phyloP scores from a whole-genome alignment of 2,113 vertebrate genomes.

The Hippocampus abdominalis region DNA sequence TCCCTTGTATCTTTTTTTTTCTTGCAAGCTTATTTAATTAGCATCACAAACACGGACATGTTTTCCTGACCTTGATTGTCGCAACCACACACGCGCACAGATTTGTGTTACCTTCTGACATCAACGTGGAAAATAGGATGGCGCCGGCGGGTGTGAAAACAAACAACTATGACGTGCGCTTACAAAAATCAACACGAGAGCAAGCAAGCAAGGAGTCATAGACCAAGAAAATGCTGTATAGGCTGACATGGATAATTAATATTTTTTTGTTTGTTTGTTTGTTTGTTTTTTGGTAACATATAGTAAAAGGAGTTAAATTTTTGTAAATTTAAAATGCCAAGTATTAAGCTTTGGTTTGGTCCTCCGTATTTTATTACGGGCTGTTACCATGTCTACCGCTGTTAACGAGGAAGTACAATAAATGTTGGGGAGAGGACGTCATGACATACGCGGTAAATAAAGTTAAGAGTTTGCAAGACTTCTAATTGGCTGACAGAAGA shows the following conservation, averaged over 20 bases:
- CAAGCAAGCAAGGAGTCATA: constrained; percentile 7
- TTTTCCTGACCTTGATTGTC: constrained; percentile 9
- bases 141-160: constrained; percentile 27
- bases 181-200: constrained; percentile 16
- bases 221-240: constrained; percentile 28
- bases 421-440: no score
- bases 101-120: constrained; percentile 15
- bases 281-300: no score
- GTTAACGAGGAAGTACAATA: no score
- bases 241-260: background rate
- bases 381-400: no score
- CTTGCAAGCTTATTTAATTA: constrained; percentile 4
- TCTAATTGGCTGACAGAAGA: no score
- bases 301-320: no score
- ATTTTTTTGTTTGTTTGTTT: no score
- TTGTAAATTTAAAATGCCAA: no score
- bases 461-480: no score
- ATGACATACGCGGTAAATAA: no score
- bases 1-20: constrained; percentile 20
- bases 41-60: background rate
- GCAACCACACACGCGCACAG: constrained; percentile 19
- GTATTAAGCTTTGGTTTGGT: no score
- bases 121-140: constrained; percentile 36
- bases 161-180: constrained; percentile 18
- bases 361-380: no score